phyloP scores from a whole-genome alignment of 2,797 vertebrate species.

The Micrastur ruficollis region DNA sequence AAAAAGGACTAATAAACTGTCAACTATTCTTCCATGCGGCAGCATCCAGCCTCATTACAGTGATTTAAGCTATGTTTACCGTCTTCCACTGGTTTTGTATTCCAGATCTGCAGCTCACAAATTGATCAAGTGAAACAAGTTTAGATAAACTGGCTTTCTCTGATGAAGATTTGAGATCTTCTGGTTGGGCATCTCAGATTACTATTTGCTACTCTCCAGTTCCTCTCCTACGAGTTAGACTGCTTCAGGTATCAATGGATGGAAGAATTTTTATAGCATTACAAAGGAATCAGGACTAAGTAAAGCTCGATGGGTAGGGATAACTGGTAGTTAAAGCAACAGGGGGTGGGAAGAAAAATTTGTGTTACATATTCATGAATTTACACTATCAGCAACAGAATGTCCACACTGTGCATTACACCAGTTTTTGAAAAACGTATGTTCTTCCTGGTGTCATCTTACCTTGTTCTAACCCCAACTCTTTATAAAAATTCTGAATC shows the following conservation, averaged over 20 bases:
- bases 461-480: slow-evolving; percentile 82
- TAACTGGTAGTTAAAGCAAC: not conserved
- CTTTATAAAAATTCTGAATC: slow-evolving; percentile 73
- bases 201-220: not conserved
- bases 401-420: not conserved
- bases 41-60: not conserved
- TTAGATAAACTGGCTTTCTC: not conserved
- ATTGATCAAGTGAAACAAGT: not conserved
- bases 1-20: not conserved
- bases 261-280: not conserved
- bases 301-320: not conserved
- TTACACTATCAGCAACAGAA: not conserved
- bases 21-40: not conserved
- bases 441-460: not conserved
- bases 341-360: not conserved
- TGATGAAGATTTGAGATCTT: not conserved
- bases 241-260: not conserved
- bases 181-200: not conserved
- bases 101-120: not conserved
- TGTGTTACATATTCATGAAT: not conserved
- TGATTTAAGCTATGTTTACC: not conserved
- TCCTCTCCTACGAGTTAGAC: not conserved
- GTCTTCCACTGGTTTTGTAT: not conserved
- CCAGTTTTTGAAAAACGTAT: not conserved
- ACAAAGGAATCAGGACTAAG: not conserved